These are phyloP conservation scores for Ladona fulva DNA, from an alignment of 1,140 invertebrate species.

Conservation along the genomic window DNA sequence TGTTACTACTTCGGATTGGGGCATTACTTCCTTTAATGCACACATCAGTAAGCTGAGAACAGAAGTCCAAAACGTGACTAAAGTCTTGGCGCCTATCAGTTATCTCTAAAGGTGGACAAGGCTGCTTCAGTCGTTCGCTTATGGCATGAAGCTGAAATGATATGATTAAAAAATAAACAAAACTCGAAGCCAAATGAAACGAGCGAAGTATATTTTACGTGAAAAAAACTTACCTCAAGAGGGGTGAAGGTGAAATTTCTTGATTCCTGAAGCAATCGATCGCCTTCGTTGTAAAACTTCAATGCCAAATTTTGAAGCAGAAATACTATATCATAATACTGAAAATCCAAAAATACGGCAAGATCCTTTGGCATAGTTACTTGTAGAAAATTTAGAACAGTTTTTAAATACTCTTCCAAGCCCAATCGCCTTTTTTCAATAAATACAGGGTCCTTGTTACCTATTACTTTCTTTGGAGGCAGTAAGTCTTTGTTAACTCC, in stretches of 20 bases:
- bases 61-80: slow-evolving; percentile 82
- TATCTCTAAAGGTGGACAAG: slow-evolving; percentile 65
- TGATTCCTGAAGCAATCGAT: slow-evolving; percentile 47
- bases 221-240: slow-evolving; percentile 49
- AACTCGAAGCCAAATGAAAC: neutral
- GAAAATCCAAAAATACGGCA: slow-evolving; percentile 68
- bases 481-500: slow-evolving; percentile 72
- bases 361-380: slow-evolving; percentile 64
- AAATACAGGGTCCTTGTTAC: slow-evolving; percentile 69
- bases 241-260: slow-evolving; percentile 57
- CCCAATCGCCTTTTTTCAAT: slow-evolving; percentile 70
- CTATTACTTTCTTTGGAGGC: slow-evolving; percentile 83
- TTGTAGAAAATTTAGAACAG: slow-evolving; percentile 60
- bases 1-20: slow-evolving; percentile 65
- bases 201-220: slow-evolving; percentile 13
- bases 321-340: slow-evolving; percentile 74
- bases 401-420: slow-evolving; percentile 72
- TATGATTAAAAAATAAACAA: slow-evolving; percentile 19
- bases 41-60: slow-evolving; percentile 58
- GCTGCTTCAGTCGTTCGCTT: slow-evolving; percentile 73
- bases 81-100: slow-evolving; percentile 66
- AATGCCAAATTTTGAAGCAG: slow-evolving; percentile 66
- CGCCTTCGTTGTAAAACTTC: slow-evolving; percentile 59
- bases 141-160: slow-evolving; percentile 72
- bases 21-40: slow-evolving; percentile 57